A percentile compares a stretch with the other conserved stretches of the same genome.
Conservation (phyloP, 2,113 vertebrate species). For the Isichthys henryi region DNA sequence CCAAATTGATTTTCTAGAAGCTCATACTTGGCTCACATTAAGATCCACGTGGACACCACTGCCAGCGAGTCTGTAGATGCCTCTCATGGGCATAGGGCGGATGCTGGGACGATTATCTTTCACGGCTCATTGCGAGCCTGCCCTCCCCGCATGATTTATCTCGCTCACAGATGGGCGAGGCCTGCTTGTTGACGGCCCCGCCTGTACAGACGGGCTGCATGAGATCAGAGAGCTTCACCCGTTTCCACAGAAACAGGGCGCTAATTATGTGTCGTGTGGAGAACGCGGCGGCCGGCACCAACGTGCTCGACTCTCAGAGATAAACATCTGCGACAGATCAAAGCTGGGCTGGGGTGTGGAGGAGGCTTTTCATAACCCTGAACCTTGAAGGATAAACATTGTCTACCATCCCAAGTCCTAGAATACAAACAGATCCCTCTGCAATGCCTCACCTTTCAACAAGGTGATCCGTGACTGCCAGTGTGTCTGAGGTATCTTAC, state of each 20-base stretch:
- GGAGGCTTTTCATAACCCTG: neutral
- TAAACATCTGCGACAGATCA: neutral
- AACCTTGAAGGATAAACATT: neutral
- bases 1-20: conserved; percentile 11
- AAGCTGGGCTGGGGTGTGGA: neutral
- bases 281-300: neutral
- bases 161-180: neutral
- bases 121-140: neutral
- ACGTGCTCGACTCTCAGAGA: neutral
- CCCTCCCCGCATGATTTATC: neutral
- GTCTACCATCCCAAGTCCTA: neutral
- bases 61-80: neutral
- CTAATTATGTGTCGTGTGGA: neutral
- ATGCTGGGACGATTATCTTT: neutral
- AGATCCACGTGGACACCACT: neutral
- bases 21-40: neutral
- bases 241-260: neutral
- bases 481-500: neutral
- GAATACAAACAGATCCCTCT: neutral
- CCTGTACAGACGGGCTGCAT: neutral
- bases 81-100: neutral
- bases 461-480: neutral
- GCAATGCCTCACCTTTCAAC: neutral
- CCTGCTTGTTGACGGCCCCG: neutral
- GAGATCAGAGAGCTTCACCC: neutral